phyloP scores from a whole-genome alignment of 2,888 invertebrate species.

The Eupelmus urozonus region DNA sequence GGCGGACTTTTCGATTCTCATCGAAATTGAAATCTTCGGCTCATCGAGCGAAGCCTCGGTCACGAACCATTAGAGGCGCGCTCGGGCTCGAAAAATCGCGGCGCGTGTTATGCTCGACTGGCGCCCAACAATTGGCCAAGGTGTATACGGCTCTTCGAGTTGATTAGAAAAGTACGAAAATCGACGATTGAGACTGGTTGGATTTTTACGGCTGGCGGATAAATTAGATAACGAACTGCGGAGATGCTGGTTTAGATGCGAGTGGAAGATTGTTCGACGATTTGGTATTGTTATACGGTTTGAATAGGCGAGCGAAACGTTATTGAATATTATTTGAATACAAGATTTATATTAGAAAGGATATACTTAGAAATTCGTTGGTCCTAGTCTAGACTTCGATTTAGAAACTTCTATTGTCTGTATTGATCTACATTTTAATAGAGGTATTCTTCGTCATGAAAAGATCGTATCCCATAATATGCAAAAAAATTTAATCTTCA shows the following conservation, averaged over 20 bases:
- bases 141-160: constrained; percentile 16
- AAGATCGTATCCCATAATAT: too few species aligned
- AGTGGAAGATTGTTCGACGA: too few species aligned
- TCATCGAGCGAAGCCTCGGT: neutral
- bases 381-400: too few species aligned
- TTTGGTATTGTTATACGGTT: too few species aligned
- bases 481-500: too few species aligned
- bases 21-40: constrained; percentile 54
- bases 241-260: too few species aligned
- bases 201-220: neutral
- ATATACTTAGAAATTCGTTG: too few species aligned
- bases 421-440: too few species aligned
- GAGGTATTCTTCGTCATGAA: too few species aligned
- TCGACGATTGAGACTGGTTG: neutral
- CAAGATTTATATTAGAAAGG: too few species aligned
- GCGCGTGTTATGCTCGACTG: neutral
- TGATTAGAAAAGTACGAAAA: constrained; percentile 44
- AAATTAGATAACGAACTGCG: neutral
- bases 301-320: neutral
- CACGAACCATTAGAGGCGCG: constrained; percentile 25
- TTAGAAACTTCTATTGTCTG: too few species aligned
- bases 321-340: neutral
- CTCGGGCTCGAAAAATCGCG: constrained; percentile 4
- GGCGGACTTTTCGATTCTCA: constrained; percentile 45
- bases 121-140: constrained; percentile 24